phyloP scores from a whole-genome alignment of 2,888 invertebrate species.

The Azorinus chamasolen region DNA sequence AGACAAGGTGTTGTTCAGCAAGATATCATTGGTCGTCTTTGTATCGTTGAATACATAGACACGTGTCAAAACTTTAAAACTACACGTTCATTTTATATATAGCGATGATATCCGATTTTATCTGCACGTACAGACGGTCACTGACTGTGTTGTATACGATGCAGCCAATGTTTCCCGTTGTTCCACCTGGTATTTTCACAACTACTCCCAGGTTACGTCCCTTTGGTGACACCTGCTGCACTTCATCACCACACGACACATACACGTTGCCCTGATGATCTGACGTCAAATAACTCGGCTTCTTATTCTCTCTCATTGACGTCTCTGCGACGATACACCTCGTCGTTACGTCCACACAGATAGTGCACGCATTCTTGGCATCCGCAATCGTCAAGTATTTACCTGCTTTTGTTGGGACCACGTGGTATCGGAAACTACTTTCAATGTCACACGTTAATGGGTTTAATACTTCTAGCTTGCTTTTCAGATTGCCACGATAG shows the following conservation, averaged over 20 bases:
- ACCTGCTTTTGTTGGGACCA: slow-evolving; percentile 40
- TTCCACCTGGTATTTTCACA: slow-evolving; percentile 16
- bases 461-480: slow-evolving; percentile 53
- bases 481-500: slow-evolving; percentile 48
- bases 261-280: slow-evolving; percentile 48
- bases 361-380: slow-evolving; percentile 46
- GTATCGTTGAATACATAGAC: no score
- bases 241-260: slow-evolving; percentile 28
- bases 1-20: no score
- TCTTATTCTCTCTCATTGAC: neutral
- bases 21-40: no score
- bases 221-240: slow-evolving; percentile 37
- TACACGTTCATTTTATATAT: slow-evolving; percentile 24
- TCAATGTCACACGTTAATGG: slow-evolving; percentile 47
- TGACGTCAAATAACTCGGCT: slow-evolving; percentile 35
- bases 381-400: slow-evolving; percentile 39
- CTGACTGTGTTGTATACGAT: slow-evolving; percentile 30
- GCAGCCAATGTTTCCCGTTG: slow-evolving; percentile 18
- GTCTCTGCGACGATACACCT: slow-evolving; percentile 41
- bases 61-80: no score
- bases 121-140: slow-evolving; percentile 43
- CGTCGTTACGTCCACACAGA: slow-evolving; percentile 43
- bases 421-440: slow-evolving; percentile 20
- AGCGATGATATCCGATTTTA: slow-evolving; percentile 26
- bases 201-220: slow-evolving; percentile 33